Base-by-base conservation (phyloP, 2,797 vertebrate genomes). In the Sebastes melanostomus region DNA sequence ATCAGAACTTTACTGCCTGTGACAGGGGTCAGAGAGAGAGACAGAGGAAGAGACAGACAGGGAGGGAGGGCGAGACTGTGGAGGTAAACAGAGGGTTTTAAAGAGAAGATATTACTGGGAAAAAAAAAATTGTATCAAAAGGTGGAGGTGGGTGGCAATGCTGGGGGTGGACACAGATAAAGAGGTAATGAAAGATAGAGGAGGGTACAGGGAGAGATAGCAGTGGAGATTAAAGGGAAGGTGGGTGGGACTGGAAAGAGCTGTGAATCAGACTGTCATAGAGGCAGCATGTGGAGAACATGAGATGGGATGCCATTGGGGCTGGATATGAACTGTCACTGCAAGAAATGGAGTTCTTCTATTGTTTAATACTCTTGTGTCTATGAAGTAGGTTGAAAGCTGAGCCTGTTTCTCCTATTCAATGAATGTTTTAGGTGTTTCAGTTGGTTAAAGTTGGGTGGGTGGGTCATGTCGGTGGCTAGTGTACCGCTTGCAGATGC, bases 1-100 rank as follows among this genome's bases (percentile, higher is more conserved):
- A 92, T 95, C 92, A 80, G 92, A 95, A 94, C 92, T 92, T 93
- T 88, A 94, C 91, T 92, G 90, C 90, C 90, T 92, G 92, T 91
- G 90, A 92, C 93, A 95, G 94, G 92, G 95, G 95, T 96, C 95
- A 96, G 91, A 92, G 87, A 85, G 80, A 76, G 67, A 66, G 36
- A 54, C 13, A 66, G 78, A 67, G 82, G 62, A 30, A 32, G 6
- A 79, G 80, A 12, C 10, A n/a, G 63, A 60, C 52, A 66, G 66
- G 74, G 58, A 81, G 76, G 65, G 76, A 75, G 75, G 66, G 74
- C 2, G 46, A 55, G 59, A 70, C 67, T 69, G 81, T 63, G 8
- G 68, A 77, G 72, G 78, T 81, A 87, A 86, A 77, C 70, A 79
- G 46, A 55, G 71, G 77, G 6, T 42, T 83, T 78, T 71, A 72